phyloP scores from a whole-genome alignment of 2,113 vertebrate genomes.

The cattle (Bos taurus) region DNA sequence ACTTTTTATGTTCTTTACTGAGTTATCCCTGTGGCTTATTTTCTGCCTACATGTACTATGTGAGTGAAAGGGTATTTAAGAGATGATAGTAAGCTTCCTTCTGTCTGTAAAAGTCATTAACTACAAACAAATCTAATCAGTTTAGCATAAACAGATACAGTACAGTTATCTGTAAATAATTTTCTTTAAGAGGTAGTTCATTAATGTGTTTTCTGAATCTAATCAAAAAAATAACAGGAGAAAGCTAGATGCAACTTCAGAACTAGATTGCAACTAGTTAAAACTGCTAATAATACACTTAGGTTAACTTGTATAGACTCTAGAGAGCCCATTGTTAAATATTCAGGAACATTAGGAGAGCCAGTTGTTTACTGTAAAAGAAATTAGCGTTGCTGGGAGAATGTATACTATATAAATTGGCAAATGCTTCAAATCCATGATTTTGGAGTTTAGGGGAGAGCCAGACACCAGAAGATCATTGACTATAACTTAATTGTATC shows the following conservation, averaged over 20 bases:
- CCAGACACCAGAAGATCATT: background rate
- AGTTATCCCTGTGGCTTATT: background rate
- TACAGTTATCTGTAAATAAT: background rate
- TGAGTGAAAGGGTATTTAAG: background rate
- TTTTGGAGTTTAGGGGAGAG: background rate
- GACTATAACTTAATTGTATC: background rate
- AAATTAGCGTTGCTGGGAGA: background rate
- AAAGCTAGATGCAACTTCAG: background rate
- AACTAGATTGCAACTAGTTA: background rate
- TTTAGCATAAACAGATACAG: background rate
- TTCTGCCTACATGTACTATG: background rate
- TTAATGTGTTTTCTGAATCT: background rate
- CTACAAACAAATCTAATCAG: background rate
- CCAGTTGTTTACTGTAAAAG: background rate
- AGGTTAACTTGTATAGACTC: background rate
- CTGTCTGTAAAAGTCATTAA: background rate
- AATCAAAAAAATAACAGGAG: background rate
- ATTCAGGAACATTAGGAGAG: background rate
- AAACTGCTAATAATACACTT: background rate
- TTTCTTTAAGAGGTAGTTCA: background rate
- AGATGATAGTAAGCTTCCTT: background rate
- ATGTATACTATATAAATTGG: background rate
- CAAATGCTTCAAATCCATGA: background rate
- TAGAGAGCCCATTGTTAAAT: background rate
- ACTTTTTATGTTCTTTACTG: background rate